Evolutionary conservation across 2,113 vertebrate genomes (phyloP), one percentile per base, ranked within the genome.

Genomic region (Platycercus adscitus): DNA sequence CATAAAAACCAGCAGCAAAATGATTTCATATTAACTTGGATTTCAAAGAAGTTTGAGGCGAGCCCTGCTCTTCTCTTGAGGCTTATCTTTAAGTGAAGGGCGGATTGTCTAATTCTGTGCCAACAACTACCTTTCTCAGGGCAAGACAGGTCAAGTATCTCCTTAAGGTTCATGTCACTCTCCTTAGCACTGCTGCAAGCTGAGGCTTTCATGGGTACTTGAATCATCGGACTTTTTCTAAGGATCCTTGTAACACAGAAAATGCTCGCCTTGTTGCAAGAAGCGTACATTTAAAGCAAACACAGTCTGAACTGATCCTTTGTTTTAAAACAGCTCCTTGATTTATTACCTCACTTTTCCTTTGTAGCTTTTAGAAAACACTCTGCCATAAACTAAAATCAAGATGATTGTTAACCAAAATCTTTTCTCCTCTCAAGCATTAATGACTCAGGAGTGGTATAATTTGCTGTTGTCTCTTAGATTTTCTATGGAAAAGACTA

Each of bases 251-350:
- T 53, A 39, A 58, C 39, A 61, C 55, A 50, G 71, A 81, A 43
- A 95, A 61, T n/a, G 53, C 46, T 84, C 39, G 61, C 76, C 50
- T 81, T 68, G 23, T 24, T 80, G 52, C 56, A 61, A 93, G 61
- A 92, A 94, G 65, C 81, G 35, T 26, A 37, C 13, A 10, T 49
- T 43, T 78, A 96, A 68, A 90, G 50, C 93, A 97, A 97, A 95
- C 92, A 96, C 0, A 2, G 24, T 53, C 53, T 96, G 86, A 96
- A 86, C 10, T 4, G 75, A 72, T 26, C 43, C 50, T 91, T 95
- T 93, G 75, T 96, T 96, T 92, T 70, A 68, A 81, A 93, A 24
- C 10, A 85, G 31, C 37, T 66, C 64, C 41, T 84, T 46, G 12
- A 49, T 31, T 80, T 94, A 81, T 86, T 17, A 61, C 7, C 14